Conservation (phyloP, 2,113 vertebrate species). For the Hoplias malabaricus region DNA sequence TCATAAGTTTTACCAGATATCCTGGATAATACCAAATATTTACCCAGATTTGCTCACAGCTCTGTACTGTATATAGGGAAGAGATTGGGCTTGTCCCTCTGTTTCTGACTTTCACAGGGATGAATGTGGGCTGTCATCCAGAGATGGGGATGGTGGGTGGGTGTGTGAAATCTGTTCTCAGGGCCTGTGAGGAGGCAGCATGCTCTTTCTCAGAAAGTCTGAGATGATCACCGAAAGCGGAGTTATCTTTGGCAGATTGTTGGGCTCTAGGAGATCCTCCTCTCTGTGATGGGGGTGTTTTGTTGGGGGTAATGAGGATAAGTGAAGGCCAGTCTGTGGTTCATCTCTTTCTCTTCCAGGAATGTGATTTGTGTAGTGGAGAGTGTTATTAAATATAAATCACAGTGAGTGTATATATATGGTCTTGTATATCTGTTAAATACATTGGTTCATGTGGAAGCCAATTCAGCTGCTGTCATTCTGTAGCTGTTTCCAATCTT, state of each 20-base stretch:
- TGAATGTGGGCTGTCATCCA: constrained; percentile 17
- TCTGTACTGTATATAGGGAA: neutral
- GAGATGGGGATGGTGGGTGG: constrained; percentile 30
- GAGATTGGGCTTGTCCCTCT: neutral
- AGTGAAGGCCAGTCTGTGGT: constrained; percentile 15
- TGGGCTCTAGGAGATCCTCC: constrained; percentile 44
- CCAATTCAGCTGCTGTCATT: constrained; percentile 10
- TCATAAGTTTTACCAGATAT: neutral
- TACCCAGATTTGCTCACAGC: constrained; percentile 17
- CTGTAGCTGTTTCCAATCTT: constrained; percentile 25
- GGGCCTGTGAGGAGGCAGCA: constrained; percentile 21
- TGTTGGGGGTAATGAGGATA: constrained; percentile 40
- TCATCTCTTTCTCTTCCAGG: constrained; percentile 41
- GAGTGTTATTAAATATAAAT: constrained; percentile 44
- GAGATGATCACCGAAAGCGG: constrained; percentile 36
- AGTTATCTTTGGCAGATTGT: constrained; percentile 50
- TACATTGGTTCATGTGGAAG: constrained; percentile 32
- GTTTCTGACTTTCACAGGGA: constrained; percentile 12
- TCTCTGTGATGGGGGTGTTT: constrained; percentile 48
- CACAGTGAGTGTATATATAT: constrained; percentile 22
- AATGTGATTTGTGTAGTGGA: constrained; percentile 32
- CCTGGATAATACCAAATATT: constrained; percentile 11
- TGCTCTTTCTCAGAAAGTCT: constrained; percentile 44
- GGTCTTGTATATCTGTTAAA: constrained; percentile 36
- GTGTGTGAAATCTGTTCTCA: constrained; percentile 45